Percentiles rank a stretch among this genome's conserved stretches.
Conservation (phyloP, 2,888 invertebrate genomes). For the Drosophila incognita region DNA sequence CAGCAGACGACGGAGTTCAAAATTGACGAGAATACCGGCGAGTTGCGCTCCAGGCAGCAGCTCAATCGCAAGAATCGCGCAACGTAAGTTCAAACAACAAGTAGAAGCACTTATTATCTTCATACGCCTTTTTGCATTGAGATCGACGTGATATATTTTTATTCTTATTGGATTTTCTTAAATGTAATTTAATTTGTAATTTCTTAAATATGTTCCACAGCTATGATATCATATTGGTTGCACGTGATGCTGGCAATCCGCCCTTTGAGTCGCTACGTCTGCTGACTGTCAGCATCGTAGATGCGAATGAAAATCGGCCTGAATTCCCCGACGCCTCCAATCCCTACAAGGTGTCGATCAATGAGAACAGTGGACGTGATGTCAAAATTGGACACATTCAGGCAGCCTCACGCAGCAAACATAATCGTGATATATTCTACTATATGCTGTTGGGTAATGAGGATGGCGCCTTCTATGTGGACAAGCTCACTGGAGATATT, state of each 20-base stretch:
- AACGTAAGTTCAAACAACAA: constrained; percentile 74
- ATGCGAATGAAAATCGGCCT: constrained; percentile 93
- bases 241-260: constrained; percentile 93
- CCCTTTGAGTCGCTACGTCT: constrained; percentile 92
- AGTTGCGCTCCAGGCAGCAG: constrained; percentile 91
- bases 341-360: constrained; percentile 89
- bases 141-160: background rate
- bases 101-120: accelerated
- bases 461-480: constrained; percentile 91
- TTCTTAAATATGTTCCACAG: constrained; percentile 42
- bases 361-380: constrained; percentile 89
- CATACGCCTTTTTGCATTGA: background rate
- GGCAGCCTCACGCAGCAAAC: constrained; percentile 88
- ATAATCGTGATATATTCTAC: constrained; percentile 93
- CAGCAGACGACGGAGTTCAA: constrained; percentile 93
- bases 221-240: constrained; percentile 90
- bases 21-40: constrained; percentile 92
- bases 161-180: background rate
- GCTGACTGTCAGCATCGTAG: constrained; percentile 90
- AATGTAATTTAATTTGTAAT: too few relatives aligned
- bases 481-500: constrained; percentile 92
- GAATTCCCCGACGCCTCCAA: constrained; percentile 89
- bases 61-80: constrained; percentile 91
- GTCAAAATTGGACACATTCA: constrained; percentile 87
- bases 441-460: constrained; percentile 92